Evolutionary conservation across 2,113 vertebrate species (phyloP), one percentile per base, ranked within the genome.

Genomic region (Burhinus oedicnemus): DNA sequence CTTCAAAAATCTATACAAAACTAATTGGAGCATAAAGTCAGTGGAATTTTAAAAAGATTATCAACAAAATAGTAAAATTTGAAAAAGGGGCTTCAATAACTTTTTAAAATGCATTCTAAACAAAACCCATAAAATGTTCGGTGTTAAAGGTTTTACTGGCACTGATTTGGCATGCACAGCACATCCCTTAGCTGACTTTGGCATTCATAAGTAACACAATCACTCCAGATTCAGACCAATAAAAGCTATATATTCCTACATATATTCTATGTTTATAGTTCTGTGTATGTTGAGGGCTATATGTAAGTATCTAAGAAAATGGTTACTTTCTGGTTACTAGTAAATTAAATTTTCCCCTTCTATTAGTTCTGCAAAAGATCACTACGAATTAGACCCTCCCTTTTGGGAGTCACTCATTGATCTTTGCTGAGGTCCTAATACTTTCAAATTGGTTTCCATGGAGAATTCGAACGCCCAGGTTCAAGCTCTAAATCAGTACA

Each of bases 361-460:
- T 79, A 84, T 87, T 91, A 96, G 72, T 70, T 87, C 90, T 95
- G 94, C 77, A 91, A 69, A 96, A 96, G 80, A 96, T 91, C 89
- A 82, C 83, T 76, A 38, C 0, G 11, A 87, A 92, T 95, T 92
- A 91, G 62, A 84, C 92, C 65, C 58, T 83, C 89, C 55, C 90
- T 95, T 93, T 9, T 54, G 93, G 87, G 85, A 94, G 58, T 42
- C 75, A 61, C 40, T 92, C 71, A 95, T 77, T 95, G 94, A 95
- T 96, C 79, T 86, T 86, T 83, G 58, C 19, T 6, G 62, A 89
- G 79, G 86, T 45, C 87, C 83, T 68, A 90, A 89, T 38, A 89
- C 66, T 93, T 89, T 61, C 83, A 88, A 52, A 89, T 61, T 80
- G 90, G 93, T 93, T 95, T 97, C 90, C 92, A 92, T n/a, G 71